Base-by-base conservation (phyloP, 1,140 invertebrate genomes). In the Drosophila lacertosa region DNA sequence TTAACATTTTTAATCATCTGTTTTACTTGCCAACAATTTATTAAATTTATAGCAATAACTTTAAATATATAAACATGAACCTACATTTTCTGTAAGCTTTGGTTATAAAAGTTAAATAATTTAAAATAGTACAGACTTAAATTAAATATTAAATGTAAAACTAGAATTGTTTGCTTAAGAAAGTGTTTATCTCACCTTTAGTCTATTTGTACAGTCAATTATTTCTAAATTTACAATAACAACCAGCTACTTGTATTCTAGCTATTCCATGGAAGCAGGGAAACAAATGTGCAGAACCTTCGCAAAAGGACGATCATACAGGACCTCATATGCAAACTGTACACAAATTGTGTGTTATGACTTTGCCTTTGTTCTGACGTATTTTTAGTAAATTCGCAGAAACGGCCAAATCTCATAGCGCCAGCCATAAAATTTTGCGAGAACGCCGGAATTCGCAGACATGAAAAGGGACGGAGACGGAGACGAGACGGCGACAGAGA, bases 361-460 rank as follows among this genome's bases (percentile, higher is more conserved):
- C 82, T 86, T 82, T 48, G 48, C 67, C 74, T 67, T 88, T 88
- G 82, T 88, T 75, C 60, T 62, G 22, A 15, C 39, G 35, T 55
- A 68, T 88, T 88, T 88, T 82, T 75, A 75, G 44, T 22, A 15
- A 72, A 50, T 88, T 88, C 82, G 13, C 20, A 48, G 84, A 89
- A 89, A 18, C 16, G 26, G 44, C 69, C 66, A 74, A 89, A 89
- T 80, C 83, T 69, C 62, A 89, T 89, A 89, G 83, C 79, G 84
- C 84, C 84, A 89, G 84, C 71, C 79, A 89, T 89, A 89, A 89
- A 83, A 77, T 80, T 55, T 70, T 74, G 77, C 66, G 48, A 88
- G 67, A 42, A 45, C 57, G 58, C 2, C 10, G 54, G 54, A 45
- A 66, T 67, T 71, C 45, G 55, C 67, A 71, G 42, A 44, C 16